Evolutionary conservation across 2,888 invertebrate species (phyloP), one percentile per base, ranked within the genome.

Genomic region (Dysmachus trigonus): DNA sequence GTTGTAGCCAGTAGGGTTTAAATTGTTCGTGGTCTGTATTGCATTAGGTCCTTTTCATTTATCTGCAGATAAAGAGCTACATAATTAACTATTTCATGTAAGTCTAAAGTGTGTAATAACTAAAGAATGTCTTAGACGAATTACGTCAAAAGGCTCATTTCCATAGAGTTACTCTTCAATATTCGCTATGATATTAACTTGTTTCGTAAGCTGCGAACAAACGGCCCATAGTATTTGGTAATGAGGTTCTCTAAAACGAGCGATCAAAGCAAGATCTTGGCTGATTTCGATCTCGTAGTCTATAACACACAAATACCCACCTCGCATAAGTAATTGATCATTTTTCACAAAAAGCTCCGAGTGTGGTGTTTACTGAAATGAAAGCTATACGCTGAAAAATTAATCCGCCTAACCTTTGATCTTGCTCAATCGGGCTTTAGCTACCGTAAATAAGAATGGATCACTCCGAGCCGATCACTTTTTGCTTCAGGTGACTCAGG

Each of bases 371-470:
- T 76, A 76, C 22, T 18, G 18, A 74, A 74, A 74, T 18, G 18
- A 74, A 74, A 74, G 74, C 22, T 18, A 10, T 18, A 10, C 74
- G 35, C 6, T 18, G 8, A 62, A 62, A 62, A 62, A 62, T 62
- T 62, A 62, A 62, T 62, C 27, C 62, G 62, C 62, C 8, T 38
- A 76, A 76, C 76, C 76, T 76, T 76, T 76, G 76, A 8, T 38
- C 76, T 38, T 38, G 76, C 38, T 76, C 76, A 74, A 74, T 74
- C 35, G 2, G 13, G 18, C 22, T 76, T 35, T 22, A 38, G 76
- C 76, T 76, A 76, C 76, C 38, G 38, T 27, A 41, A 76, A 76
- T 38, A 38, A 76, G 76, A 76, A 22, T 38, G 35, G 33, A 31
- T 53, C 18, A 18, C 35, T 33, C 6, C 35, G 35, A 74, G 18